Conservation (phyloP, 2,113 vertebrate species). For the Stomatorhinus ivindoensis region DNA sequence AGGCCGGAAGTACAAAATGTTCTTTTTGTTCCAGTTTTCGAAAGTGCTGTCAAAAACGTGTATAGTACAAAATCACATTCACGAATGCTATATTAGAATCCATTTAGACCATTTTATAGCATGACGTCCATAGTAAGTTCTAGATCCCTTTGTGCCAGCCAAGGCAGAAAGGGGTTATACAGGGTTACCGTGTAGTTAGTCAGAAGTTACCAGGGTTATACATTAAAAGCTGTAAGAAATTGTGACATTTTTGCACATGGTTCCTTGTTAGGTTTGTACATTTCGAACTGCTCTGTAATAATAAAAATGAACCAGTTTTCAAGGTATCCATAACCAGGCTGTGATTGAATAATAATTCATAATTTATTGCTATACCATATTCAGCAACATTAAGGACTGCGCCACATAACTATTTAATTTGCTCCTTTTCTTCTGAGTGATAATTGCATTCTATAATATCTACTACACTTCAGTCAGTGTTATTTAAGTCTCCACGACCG, state of each 20-base stretch:
- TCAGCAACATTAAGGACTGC: neutral
- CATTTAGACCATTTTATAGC: neutral
- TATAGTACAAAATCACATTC: neutral
- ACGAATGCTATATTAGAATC: neutral
- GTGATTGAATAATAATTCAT: neutral
- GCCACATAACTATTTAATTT: neutral
- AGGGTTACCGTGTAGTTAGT: too few species aligned
- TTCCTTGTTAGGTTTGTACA: neutral
- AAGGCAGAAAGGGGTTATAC: neutral
- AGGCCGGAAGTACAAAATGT: neutral
- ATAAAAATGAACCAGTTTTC: neutral
- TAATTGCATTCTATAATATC: neutral
- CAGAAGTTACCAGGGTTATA: neutral
- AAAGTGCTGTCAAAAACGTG: neutral
- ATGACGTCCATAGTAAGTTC: neutral
- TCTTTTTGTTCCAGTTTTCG: neutral
- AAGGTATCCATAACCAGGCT: neutral
- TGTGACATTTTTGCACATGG: neutral
- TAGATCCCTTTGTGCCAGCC: neutral
- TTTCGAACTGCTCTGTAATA: neutral
- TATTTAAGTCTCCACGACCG: neutral
- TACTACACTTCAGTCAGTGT: neutral
- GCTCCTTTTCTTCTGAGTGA: neutral
- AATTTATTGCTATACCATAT: neutral
- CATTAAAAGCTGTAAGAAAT: neutral